A percentile compares a stretch with the other conserved stretches of the same genome.
Conservation (phyloP, 1,140 invertebrate species). For the Charaxes varanes region DNA sequence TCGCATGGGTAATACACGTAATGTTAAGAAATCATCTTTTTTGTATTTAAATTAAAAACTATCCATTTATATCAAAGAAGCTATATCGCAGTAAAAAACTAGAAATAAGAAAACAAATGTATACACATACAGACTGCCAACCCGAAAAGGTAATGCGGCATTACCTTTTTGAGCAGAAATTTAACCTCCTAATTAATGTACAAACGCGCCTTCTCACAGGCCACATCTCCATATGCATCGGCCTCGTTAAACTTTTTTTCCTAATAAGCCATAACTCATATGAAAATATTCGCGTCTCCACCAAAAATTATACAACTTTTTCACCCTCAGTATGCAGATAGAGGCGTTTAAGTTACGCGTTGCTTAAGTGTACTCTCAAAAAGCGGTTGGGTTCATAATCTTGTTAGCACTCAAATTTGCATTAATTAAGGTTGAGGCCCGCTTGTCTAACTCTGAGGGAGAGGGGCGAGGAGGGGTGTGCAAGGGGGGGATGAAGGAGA, state of each 20-base stretch:
- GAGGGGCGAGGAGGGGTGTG: constrained; percentile 28
- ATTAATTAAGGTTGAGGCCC: constrained; percentile 68
- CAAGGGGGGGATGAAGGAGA: constrained; percentile 21
- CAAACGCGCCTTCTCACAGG: too few species aligned
- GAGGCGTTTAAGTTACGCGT: constrained; percentile 46
- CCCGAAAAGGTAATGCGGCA: background rate
- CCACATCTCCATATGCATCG: constrained; percentile 8
- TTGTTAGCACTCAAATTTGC: constrained; percentile 73
- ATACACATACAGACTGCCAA: too few species aligned
- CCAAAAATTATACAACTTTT: constrained; percentile 33
- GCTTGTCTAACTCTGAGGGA: constrained; percentile 48
- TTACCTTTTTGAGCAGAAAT: background rate
- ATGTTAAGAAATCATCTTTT: too few species aligned
- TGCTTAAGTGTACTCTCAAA: constrained; percentile 53
- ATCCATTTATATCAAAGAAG: too few species aligned
- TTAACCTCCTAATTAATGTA: background rate
- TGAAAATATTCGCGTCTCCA: constrained; percentile 10
- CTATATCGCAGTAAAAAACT: too few species aligned
- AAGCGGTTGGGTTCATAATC: constrained; percentile 69
- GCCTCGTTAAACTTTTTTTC: constrained; percentile 16
- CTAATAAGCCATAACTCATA: constrained; percentile 17
- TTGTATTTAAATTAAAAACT: too few species aligned
- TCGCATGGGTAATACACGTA: too few species aligned
- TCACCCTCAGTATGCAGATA: constrained; percentile 42
- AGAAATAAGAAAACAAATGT: too few species aligned